Evolutionary conservation across 1,140 invertebrate species (phyloP), one percentile per base, ranked within the genome.

Genomic region (Heterodera carotae): DNA sequence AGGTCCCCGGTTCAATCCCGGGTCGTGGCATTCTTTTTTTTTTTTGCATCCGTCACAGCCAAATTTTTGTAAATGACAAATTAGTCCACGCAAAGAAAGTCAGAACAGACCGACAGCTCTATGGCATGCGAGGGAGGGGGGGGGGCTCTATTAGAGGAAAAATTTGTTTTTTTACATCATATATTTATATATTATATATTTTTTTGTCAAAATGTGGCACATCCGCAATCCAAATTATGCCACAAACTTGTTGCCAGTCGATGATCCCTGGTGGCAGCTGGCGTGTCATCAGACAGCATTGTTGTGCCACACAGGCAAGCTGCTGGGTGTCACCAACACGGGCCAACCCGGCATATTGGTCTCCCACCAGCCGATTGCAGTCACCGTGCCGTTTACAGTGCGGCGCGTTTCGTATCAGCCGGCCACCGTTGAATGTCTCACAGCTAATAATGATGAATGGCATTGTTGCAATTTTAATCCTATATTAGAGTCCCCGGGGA

Each of bases 1-100:
- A 69, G 39, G 72, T 75, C 72, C 59, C 72, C 72, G 72, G 72
- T 69, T 75, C 72, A 66, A 75, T 75, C 72, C 72, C 72, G 72
- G 72, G 59, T 75, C 72, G 72, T 75, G 72, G 72, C 72, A 75
- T 64, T 69, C 22, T 39, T 75, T 75, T 75, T 75, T 33, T 8
- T 2, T n/a, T n/a, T n/a, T n/a, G n/a, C n/a, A n/a, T n/a, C n/a
- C n/a, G n/a, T n/a, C n/a, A n/a, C n/a, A n/a, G n/a, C n/a, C n/a
- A n/a, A n/a, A n/a, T n/a, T n/a, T n/a, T n/a, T n/a, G n/a, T n/a
- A n/a, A n/a, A n/a, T n/a, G n/a, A n/a, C n/a, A n/a, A n/a, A n/a
- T n/a, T n/a, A n/a, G n/a, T n/a, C n/a, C n/a, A n/a, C n/a, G n/a
- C n/a, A n/a, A n/a, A n/a, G n/a, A n/a, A n/a, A n/a, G n/a, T n/a